A percentile compares a stretch with the other conserved stretches of the same genome.
Conservation (phyloP, 2,113 vertebrate genomes). For the Solenodon paradoxus region DNA sequence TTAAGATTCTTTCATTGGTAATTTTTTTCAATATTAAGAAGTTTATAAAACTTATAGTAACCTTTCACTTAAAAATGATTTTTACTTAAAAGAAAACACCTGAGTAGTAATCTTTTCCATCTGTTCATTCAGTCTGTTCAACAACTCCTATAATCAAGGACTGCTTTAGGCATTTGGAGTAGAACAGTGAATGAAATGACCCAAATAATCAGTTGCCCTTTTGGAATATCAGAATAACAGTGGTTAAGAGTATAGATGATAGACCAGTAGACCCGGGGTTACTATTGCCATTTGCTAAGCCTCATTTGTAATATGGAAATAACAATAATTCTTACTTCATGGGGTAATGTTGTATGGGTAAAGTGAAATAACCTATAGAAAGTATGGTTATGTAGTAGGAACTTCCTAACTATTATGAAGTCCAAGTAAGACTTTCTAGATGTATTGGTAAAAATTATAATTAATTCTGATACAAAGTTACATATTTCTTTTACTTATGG, state of each 20-base stretch:
- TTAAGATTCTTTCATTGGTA: background rate
- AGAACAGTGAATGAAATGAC: background rate
- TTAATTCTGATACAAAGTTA: background rate
- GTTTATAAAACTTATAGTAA: background rate
- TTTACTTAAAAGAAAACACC: background rate
- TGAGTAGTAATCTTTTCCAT: background rate
- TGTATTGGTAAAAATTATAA: background rate
- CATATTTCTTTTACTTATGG: background rate
- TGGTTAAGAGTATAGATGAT: background rate
- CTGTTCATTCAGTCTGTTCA: background rate
- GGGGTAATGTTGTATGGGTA: background rate
- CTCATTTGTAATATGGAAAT: background rate
- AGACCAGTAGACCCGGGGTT: background rate
- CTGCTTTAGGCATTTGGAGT: background rate
- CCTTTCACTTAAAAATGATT: background rate
- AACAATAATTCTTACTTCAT: background rate
- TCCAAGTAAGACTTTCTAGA: background rate
- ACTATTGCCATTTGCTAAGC: background rate
- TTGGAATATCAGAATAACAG: background rate
- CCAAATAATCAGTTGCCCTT: background rate
- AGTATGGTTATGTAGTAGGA: background rate
- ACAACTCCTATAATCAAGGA: background rate
- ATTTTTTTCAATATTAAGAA: constrained; percentile 10
- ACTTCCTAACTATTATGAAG: background rate
- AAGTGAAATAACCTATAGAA: background rate